These are phyloP conservation scores for Cylindroiulus punctatus DNA, from an alignment of 2,888 invertebrate species.

Conservation along the genomic window DNA sequence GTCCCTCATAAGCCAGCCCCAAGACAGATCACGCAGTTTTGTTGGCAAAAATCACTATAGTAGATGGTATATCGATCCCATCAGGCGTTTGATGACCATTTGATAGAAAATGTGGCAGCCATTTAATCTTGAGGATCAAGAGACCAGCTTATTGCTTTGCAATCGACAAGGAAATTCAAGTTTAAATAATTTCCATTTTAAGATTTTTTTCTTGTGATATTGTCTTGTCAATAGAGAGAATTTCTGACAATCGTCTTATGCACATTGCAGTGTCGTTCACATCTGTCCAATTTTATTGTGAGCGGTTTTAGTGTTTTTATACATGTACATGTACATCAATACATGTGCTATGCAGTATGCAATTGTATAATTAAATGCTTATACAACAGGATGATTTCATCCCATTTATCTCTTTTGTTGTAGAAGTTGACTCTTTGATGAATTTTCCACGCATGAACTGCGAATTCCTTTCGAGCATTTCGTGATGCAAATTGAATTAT, in stretches of 20 bases:
- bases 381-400: not conserved
- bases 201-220: too few species aligned
- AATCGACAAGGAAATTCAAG: too few species aligned
- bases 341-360: too few species aligned
- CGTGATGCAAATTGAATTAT: constrained; percentile 2
- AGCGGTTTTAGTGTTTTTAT: too few species aligned
- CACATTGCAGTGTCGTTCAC: too few species aligned
- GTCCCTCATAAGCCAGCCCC: not conserved
- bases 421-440: not conserved
- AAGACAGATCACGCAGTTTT: not conserved
- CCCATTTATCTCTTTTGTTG: not conserved
- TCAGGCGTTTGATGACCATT: not conserved
- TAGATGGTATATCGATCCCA: not conserved
- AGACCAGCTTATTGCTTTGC: too few species aligned
- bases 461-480: not conserved
- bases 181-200: too few species aligned
- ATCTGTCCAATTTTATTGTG: too few species aligned
- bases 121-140: too few species aligned
- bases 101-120: not conserved
- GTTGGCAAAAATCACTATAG: not conserved
- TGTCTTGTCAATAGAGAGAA: too few species aligned
- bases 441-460: not conserved
- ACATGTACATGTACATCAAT: too few species aligned
- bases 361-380: not conserved
- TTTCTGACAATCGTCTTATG: too few species aligned